These are phyloP conservation scores for Aphodius granarius DNA, from an alignment of 2,888 invertebrate genomes.

Conservation along the genomic window DNA sequence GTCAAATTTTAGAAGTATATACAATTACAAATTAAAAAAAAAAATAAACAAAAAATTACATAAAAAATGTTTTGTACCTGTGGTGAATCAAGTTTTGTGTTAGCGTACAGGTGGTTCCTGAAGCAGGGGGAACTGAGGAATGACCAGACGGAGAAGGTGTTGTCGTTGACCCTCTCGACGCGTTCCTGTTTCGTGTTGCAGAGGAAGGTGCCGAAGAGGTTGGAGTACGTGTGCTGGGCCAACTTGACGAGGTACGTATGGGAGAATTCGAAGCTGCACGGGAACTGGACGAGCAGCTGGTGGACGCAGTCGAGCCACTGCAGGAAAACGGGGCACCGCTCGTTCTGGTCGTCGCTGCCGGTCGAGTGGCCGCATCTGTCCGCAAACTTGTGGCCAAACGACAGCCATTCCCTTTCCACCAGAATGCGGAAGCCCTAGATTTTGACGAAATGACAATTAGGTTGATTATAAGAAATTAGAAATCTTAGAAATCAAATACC, in stretches of 20 bases:
- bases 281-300: slow-evolving; percentile 86
- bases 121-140: slow-evolving; percentile 79
- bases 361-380: slow-evolving; percentile 88
- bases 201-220: slow-evolving; percentile 95
- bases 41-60: slow-evolving; percentile 17
- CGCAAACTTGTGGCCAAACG: slow-evolving; percentile 97
- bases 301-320: slow-evolving; percentile 98
- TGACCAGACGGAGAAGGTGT: slow-evolving; percentile 86
- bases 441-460: slow-evolving; percentile 24
- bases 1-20: not conserved
- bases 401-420: slow-evolving; percentile 95
- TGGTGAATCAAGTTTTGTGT: slow-evolving; percentile 47
- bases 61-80: too few relatives aligned
- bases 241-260: slow-evolving; percentile 92
- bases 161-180: slow-evolving; percentile 63
- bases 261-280: slow-evolving; percentile 95
- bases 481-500: not conserved
- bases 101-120: slow-evolving; percentile 81
- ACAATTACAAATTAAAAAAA: not conserved
- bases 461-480: slow-evolving; percentile 19
- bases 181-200: slow-evolving; percentile 84
- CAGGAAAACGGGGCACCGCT: slow-evolving; percentile 95
- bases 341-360: slow-evolving; percentile 86
- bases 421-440: slow-evolving; percentile 88
- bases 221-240: slow-evolving; percentile 93